Conservation (phyloP, 2,113 vertebrate genomes). For the Odontophorus gujanensis region DNA sequence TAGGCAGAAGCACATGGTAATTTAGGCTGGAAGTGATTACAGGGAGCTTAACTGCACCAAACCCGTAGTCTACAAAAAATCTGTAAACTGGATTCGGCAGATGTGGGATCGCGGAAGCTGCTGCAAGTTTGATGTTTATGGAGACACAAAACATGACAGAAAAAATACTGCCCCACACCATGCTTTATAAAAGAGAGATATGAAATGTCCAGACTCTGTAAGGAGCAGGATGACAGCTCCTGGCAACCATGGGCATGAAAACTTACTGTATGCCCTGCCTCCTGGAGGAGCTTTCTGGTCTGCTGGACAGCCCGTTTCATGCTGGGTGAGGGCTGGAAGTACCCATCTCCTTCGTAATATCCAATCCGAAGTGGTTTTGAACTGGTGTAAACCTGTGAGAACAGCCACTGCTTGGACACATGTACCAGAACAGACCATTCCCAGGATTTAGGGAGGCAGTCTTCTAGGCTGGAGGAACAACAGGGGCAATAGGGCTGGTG, state of each 20-base stretch:
- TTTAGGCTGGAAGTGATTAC: too few species aligned
- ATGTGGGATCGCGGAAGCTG: too few species aligned
- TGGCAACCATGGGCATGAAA: background rate
- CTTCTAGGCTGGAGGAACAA: background rate
- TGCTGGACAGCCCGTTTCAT: constrained; percentile 84
- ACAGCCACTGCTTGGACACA: background rate
- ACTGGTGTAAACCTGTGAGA: constrained; percentile 81
- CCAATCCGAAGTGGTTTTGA: constrained; percentile 82
- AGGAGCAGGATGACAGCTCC: background rate
- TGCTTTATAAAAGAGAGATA: too few species aligned
- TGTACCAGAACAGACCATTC: fast-evolving
- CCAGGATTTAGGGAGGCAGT: background rate
- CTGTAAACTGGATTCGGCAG: too few species aligned
- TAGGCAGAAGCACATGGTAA: too few species aligned
- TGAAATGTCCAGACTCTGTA: too few species aligned
- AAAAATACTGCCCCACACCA: too few species aligned
- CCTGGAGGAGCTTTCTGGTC: constrained; percentile 84
- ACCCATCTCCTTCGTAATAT: constrained; percentile 83
- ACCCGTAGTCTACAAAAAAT: too few species aligned
- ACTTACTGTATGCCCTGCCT: constrained; percentile 87
- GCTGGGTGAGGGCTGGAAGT: constrained; percentile 78
- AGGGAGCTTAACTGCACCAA: too few species aligned
- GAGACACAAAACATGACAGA: too few species aligned
- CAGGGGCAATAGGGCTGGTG: background rate
- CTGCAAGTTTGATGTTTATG: too few species aligned